Conservation (phyloP, 2,797 vertebrate species). For the Pelochelys cantorii region DNA sequence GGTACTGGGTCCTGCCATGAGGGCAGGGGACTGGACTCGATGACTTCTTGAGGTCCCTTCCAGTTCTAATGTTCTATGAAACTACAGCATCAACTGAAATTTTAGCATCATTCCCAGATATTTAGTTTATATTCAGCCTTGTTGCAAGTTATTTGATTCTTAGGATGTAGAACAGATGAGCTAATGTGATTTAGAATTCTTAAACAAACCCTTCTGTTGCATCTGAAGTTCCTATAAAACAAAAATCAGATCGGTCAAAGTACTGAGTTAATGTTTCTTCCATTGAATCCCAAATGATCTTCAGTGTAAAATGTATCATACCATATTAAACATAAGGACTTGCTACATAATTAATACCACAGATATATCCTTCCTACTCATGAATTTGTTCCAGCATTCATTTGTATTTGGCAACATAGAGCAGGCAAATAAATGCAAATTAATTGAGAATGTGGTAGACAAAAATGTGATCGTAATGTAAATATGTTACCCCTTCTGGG, state of each 20-base stretch:
- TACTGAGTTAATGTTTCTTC: not conserved
- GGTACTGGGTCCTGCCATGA: too few species aligned
- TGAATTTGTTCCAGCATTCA: not conserved
- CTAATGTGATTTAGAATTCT: not conserved
- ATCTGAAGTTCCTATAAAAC: not conserved
- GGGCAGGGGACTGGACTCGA: too few species aligned
- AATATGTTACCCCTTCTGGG: not conserved
- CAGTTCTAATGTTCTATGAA: too few species aligned
- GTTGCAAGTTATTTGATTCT: not conserved
- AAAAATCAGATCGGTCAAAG: not conserved
- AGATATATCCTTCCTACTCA: not conserved
- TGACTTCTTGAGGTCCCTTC: too few species aligned
- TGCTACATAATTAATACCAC: not conserved
- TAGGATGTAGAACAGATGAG: not conserved
- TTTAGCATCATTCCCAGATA: not conserved
- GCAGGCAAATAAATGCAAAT: not conserved
- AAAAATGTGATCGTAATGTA: not conserved
- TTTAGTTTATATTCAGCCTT: not conserved
- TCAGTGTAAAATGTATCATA: not conserved
- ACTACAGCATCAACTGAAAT: not conserved
- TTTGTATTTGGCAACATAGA: not conserved
- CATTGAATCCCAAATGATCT: not conserved
- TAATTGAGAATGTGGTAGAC: not conserved
- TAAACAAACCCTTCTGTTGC: not conserved
- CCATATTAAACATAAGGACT: not conserved